These are phyloP conservation scores for Actinemys pallida DNA, from an alignment of 2,113 vertebrate genomes.

Conservation along the genomic window DNA sequence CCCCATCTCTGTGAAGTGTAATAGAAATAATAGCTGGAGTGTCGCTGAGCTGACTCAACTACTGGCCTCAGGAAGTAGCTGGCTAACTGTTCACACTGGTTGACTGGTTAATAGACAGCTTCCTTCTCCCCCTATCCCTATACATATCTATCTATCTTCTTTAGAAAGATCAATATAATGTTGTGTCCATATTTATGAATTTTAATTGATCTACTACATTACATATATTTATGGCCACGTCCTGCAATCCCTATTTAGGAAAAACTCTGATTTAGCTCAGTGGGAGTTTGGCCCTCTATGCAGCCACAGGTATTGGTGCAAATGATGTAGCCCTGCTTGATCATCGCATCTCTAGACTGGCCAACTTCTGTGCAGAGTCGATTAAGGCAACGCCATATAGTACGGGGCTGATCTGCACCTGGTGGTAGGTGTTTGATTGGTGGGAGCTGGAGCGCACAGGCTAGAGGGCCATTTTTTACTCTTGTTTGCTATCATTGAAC, in stretches of 20 bases:
- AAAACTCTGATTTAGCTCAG: slow-evolving; percentile 66
- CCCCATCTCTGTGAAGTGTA: neutral
- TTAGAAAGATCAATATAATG: slow-evolving; percentile 31
- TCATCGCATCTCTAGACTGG: no score
- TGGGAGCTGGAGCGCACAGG: no score
- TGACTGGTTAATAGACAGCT: slow-evolving; percentile 27
- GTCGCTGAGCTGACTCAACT: slow-evolving; percentile 8
- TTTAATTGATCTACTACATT: slow-evolving; percentile 40
- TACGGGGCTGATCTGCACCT: no score
- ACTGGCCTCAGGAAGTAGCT: neutral
- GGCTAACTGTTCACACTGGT: neutral
- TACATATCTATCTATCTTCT: neutral
- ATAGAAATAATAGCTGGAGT: neutral
- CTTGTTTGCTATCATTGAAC: no score
- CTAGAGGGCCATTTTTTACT: no score
- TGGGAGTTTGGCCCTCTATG: slow-evolving; percentile 54
- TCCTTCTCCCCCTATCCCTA: slow-evolving; percentile 30
- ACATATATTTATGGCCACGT: slow-evolving; percentile 65
- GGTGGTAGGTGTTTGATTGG: no score
- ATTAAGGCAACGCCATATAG: no score
- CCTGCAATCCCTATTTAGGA: slow-evolving; percentile 59
- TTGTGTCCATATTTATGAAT: slow-evolving; percentile 67
- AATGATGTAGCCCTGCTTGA: no score
- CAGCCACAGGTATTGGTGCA: no score
- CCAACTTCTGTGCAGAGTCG: no score